These are phyloP conservation scores for Periparus ater DNA, from an alignment of 2,797 vertebrate species.

Conservation along the genomic window DNA sequence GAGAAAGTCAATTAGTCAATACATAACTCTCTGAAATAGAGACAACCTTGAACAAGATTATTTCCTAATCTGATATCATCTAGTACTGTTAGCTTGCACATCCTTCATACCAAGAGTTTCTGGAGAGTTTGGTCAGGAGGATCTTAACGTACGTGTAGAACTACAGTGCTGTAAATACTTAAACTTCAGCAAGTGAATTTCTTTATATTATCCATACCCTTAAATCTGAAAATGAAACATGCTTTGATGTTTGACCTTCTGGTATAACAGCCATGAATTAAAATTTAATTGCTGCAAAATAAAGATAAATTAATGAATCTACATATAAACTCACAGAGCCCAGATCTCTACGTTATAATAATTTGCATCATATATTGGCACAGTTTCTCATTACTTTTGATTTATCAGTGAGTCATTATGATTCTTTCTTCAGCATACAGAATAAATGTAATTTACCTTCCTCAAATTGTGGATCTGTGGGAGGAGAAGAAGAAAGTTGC, in stretches of 20 bases:
- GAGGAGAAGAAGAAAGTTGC: not conserved
- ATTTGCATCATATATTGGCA: not conserved
- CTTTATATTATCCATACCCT: not conserved
- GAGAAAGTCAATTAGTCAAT: not conserved
- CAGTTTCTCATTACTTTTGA: not conserved
- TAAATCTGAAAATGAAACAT: not conserved
- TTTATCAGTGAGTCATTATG: not conserved
- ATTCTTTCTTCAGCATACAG: not conserved
- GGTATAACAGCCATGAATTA: not conserved
- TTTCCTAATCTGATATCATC: not conserved
- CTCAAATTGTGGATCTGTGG: not conserved
- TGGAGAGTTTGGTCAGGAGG: not conserved
- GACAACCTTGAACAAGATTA: not conserved
- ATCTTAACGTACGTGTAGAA: not conserved
- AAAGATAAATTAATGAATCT: not conserved
- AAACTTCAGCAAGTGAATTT: not conserved
- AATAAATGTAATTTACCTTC: not conserved
- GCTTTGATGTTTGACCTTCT: not conserved
- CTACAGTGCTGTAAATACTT: not conserved
- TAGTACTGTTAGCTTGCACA: not conserved
- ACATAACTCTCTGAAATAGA: not conserved
- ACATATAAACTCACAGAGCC: not conserved
- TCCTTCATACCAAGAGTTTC: not conserved
- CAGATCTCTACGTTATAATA: not conserved
- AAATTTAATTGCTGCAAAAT: not conserved